Percentiles rank a stretch among this genome's conserved stretches.
phyloP scores from a whole-genome alignment of 2,113 vertebrate species.

The Xerus inauris region DNA sequence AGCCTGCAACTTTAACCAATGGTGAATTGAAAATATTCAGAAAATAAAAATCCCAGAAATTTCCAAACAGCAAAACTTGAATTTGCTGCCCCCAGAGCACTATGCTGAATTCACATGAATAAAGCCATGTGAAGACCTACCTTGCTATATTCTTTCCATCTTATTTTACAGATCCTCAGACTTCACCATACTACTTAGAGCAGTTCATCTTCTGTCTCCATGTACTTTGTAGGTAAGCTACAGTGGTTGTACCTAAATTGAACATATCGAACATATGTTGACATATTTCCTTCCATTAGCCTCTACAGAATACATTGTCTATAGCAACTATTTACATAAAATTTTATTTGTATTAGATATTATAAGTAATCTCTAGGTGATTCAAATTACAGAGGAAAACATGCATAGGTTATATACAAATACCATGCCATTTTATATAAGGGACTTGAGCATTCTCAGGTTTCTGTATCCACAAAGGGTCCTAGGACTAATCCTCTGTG shows the following conservation, averaged over 20 bases:
- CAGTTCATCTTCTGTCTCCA: background rate
- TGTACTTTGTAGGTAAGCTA: background rate
- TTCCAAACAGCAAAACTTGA: background rate
- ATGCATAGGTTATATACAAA: background rate
- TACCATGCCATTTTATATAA: background rate
- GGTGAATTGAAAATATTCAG: background rate
- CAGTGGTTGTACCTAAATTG: background rate
- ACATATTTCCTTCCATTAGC: background rate
- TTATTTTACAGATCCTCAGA: background rate
- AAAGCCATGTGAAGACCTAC: rapidly evolving
- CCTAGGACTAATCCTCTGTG: background rate
- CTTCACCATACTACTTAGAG: background rate
- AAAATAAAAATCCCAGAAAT: background rate
- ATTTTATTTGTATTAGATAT: background rate
- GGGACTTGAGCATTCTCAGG: background rate
- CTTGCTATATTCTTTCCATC: too few relatives aligned
- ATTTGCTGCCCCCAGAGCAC: background rate
- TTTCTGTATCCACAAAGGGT: background rate
- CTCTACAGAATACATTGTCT: background rate
- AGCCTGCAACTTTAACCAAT: background rate
- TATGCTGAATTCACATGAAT: background rate
- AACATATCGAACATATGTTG: too few relatives aligned
- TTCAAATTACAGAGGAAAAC: too few relatives aligned
- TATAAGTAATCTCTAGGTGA: background rate
- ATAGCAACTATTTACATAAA: background rate